Conservation (phyloP, 2,888 invertebrate genomes). For the Tromatobia lineatoria region DNA sequence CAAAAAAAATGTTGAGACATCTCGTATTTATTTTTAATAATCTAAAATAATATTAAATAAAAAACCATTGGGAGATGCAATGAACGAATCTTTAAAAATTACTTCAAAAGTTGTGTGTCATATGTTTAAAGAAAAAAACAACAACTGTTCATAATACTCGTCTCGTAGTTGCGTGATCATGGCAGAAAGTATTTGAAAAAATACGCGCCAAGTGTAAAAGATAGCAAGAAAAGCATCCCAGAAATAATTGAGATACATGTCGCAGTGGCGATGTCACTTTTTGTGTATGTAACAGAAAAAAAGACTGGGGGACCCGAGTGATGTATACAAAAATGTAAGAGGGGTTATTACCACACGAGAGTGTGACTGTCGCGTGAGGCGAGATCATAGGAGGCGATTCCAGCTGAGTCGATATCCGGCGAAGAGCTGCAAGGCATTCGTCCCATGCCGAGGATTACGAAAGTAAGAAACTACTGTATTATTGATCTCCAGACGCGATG, state of each 20-base stretch:
- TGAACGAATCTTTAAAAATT: neutral
- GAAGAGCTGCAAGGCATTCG: neutral
- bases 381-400: slow-evolving; percentile 69
- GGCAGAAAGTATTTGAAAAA: neutral
- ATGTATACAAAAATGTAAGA: slow-evolving; percentile 48
- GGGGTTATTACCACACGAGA: slow-evolving; percentile 26
- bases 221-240: slow-evolving; percentile 13
- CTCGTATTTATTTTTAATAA: no score
- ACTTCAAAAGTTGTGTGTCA: no score
- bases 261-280: slow-evolving; percentile 10
- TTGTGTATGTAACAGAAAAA: slow-evolving; percentile 18
- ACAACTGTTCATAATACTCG: neutral
- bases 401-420: slow-evolving; percentile 70
- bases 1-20: no score
- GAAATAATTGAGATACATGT: slow-evolving; percentile 20
- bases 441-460: neutral
- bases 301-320: slow-evolving; percentile 21
- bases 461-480: slow-evolving; percentile 10
- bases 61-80: no score
- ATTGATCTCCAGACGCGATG: neutral
- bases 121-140: neutral
- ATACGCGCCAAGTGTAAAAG: slow-evolving; percentile 7
- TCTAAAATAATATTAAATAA: no score
- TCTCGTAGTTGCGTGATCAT: neutral
- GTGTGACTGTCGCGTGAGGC: slow-evolving; percentile 64